Conservation (phyloP, 2,113 vertebrate species). For the Myodes glareolus region DNA sequence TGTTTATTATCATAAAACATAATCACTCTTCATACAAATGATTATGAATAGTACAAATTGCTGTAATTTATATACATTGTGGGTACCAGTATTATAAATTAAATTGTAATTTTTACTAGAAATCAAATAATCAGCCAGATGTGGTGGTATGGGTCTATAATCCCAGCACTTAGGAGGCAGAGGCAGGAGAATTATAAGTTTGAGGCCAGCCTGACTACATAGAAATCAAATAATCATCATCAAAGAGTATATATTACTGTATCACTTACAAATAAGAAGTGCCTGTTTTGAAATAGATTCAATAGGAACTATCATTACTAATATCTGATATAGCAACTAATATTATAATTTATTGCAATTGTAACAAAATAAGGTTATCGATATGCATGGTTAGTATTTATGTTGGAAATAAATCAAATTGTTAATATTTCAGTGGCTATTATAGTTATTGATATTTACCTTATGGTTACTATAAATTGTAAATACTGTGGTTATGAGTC, state of each 20-base stretch:
- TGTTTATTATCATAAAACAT: conserved; percentile 38
- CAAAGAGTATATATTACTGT: conserved; percentile 31
- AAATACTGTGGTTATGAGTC: conserved; percentile 36
- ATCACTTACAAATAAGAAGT: conserved; percentile 43
- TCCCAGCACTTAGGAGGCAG: background rate
- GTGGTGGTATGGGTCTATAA: background rate
- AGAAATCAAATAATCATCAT: background rate
- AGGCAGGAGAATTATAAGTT: background rate
- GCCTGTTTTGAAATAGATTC: conserved; percentile 44
- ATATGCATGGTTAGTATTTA: conserved; percentile 33
- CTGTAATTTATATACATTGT: conserved; percentile 29
- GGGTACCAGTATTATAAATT: conserved; percentile 19
- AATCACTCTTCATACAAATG: conserved; percentile 56
- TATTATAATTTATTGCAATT: conserved; percentile 27
- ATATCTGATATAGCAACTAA: conserved; percentile 42
- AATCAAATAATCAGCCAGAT: background rate
- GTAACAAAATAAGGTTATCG: conserved; percentile 29
- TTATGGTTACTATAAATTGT: conserved; percentile 41
- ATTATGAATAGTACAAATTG: conserved; percentile 43
- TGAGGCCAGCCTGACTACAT: background rate
- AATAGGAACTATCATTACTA: conserved; percentile 41
- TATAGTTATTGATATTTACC: conserved; percentile 37
- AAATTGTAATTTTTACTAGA: conserved; percentile 42
- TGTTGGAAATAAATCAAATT: conserved; percentile 54
- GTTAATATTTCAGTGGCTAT: conserved; percentile 16